These are phyloP conservation scores for Anodontia alba DNA, from an alignment of 2,888 invertebrate genomes.

Conservation along the genomic window DNA sequence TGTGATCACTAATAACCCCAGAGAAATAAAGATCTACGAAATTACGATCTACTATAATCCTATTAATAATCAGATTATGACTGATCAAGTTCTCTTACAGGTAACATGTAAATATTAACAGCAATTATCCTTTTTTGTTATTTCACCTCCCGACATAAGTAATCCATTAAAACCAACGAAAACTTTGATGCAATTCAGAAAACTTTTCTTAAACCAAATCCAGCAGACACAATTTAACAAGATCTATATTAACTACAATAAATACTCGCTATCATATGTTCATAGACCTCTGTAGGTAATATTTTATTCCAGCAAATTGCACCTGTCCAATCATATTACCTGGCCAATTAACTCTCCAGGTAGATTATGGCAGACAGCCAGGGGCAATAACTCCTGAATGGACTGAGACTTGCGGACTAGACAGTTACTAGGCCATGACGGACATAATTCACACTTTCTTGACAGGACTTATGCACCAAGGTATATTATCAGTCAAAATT, in stretches of 20 bases:
- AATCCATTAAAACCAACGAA: too few species aligned
- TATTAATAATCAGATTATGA: not conserved
- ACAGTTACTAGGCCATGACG: not conserved
- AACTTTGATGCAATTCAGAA: too few species aligned
- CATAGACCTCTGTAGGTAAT: not conserved
- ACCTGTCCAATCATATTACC: constrained; percentile 32
- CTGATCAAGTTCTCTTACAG: not conserved
- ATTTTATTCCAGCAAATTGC: not conserved
- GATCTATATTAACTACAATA: constrained; percentile 5
- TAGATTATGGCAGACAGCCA: not conserved
- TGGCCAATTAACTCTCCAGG: constrained; percentile 24
- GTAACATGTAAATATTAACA: not conserved
- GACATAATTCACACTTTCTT: constrained; percentile 5
- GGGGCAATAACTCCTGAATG: not conserved
- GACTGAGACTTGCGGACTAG: not conserved
- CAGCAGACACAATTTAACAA: not conserved
- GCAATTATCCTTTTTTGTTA: not conserved
- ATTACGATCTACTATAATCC: not conserved
- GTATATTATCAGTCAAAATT: constrained; percentile 9
- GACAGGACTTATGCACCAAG: not conserved
- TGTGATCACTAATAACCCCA: not conserved
- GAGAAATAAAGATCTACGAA: not conserved
- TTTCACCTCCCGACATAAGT: not conserved
- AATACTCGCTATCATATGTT: not conserved
- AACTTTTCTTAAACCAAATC: too few species aligned